Conservation (phyloP, 2,888 invertebrate genomes). For the Melieria crassipennis region DNA sequence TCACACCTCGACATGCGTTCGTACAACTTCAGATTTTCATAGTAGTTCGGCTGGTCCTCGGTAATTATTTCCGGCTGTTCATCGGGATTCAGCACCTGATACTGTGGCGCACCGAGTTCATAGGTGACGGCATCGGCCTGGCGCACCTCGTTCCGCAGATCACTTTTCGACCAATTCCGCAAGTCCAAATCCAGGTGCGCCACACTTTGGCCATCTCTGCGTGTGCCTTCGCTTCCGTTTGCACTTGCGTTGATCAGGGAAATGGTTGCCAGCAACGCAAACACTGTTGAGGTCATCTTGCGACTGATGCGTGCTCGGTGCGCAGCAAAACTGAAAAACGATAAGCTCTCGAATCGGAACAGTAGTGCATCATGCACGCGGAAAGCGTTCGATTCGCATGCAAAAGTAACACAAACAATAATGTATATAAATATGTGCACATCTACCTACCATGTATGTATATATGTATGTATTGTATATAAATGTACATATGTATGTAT, state of each 20-base stretch:
- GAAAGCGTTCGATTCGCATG: no score
- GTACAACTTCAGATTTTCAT: constrained; percentile 44
- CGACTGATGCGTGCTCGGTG: constrained; percentile 6
- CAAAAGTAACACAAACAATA: background rate
- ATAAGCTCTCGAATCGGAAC: no score
- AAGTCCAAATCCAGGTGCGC: background rate
- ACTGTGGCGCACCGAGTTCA: constrained; percentile 54
- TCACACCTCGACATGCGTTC: background rate
- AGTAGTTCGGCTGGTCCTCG: constrained; percentile 54
- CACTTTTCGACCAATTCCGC: constrained; percentile 13
- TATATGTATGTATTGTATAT: constrained; percentile 8
- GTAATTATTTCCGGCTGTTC: constrained; percentile 57
- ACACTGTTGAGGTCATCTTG: constrained; percentile 14
- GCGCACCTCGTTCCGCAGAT: constrained; percentile 49
- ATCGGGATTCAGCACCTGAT: constrained; percentile 55
- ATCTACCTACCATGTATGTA: background rate
- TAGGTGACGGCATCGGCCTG: constrained; percentile 55
- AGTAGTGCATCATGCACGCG: no score
- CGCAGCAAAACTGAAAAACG: no score
- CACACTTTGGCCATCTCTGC: background rate
- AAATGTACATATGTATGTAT: background rate
- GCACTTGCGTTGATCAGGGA: background rate
- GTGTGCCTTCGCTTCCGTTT: background rate
- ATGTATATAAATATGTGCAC: background rate
- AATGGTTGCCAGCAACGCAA: background rate